Evolutionary conservation across 1,140 invertebrate genomes (phyloP).

Genomic region (Adelges cooleyi): DNA sequence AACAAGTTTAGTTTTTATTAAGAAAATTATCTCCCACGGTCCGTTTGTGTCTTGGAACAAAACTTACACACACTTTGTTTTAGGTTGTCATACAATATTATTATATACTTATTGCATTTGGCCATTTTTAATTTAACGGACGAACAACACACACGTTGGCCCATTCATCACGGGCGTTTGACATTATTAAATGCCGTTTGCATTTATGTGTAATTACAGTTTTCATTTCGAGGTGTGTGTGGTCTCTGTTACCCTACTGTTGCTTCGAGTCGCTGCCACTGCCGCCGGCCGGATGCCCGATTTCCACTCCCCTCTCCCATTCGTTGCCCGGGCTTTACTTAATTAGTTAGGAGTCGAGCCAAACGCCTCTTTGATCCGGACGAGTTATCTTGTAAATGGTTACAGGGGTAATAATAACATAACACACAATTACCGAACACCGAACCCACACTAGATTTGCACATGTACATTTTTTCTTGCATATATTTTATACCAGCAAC

Average conservation of each 20-base stretch:
- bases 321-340: constrained; percentile 6
- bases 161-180: constrained; percentile 22
- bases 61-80: too few relatives aligned
- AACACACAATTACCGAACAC: too few relatives aligned
- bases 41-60: too few relatives aligned
- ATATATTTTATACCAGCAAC: too few relatives aligned
- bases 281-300: background rate
- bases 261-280: background rate
- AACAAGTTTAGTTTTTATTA: too few relatives aligned
- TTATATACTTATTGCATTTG: background rate
- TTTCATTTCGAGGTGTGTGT: background rate
- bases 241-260: background rate
- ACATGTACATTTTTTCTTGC: too few relatives aligned
- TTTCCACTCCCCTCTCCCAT: background rate
- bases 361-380: constrained; percentile 24
- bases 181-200: constrained; percentile 26
- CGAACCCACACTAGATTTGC: too few relatives aligned
- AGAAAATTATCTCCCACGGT: too few relatives aligned
- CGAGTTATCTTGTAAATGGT: background rate
- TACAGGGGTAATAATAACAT: background rate
- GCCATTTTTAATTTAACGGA: constrained; percentile 23
- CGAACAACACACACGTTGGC: background rate
- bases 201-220: background rate
- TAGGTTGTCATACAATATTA: background rate
- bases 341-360: constrained; percentile 28